Conservation (phyloP, 2,888 invertebrate genomes). For the Dryobotodes eremita region DNA sequence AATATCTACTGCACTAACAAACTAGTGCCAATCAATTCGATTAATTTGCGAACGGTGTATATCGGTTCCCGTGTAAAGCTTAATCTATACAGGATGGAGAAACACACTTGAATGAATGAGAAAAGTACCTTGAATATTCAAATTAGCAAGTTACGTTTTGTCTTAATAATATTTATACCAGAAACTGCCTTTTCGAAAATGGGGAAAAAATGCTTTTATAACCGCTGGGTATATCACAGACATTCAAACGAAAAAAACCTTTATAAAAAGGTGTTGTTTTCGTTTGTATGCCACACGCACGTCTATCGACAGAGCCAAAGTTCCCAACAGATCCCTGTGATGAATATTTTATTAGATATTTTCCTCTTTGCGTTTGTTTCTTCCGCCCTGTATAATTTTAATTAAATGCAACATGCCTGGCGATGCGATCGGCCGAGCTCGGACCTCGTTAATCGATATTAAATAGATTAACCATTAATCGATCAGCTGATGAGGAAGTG, state of each 20-base stretch:
- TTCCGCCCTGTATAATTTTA: slow-evolving; percentile 53
- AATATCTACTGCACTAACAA: background rate
- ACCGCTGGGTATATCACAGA: background rate
- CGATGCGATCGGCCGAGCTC: slow-evolving; percentile 52
- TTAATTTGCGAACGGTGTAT: slow-evolving; percentile 43
- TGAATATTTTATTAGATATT: background rate
- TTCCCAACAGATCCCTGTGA: background rate
- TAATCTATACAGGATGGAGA: background rate
- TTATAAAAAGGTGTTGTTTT: slow-evolving; percentile 1
- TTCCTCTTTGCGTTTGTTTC: background rate
- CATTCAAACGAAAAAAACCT: slow-evolving; percentile 17
- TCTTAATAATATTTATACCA: background rate
- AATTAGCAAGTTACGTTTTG: background rate
- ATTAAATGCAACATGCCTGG: slow-evolving; percentile 69
- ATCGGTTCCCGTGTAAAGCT: slow-evolving; percentile 33
- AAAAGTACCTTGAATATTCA: background rate
- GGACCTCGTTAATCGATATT: slow-evolving; percentile 74
- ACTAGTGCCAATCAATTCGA: slow-evolving; percentile 39
- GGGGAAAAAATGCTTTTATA: background rate
- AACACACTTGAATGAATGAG: background rate
- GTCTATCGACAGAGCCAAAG: slow-evolving; percentile 1
- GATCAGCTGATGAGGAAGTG: slow-evolving; percentile 71
- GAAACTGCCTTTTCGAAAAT: background rate
- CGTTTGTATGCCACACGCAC: slow-evolving; percentile 17
- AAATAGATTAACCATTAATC: slow-evolving; percentile 74